Percentiles rank a stretch among this genome's conserved stretches.
phyloP scores from a whole-genome alignment of 1,140 invertebrate genomes.

The Tetramorium alpestre region DNA sequence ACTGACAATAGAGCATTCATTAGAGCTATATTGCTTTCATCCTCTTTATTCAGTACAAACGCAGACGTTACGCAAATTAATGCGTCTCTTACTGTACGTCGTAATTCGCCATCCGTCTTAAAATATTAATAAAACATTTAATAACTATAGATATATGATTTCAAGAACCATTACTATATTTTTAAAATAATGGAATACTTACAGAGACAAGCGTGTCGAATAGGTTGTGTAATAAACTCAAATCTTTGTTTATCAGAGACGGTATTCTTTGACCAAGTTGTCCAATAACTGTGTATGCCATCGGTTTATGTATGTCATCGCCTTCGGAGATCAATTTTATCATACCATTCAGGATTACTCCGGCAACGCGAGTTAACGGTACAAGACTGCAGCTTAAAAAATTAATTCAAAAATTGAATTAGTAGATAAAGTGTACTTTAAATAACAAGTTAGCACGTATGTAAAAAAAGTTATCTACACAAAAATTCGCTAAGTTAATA shows the following conservation, averaged over 20 bases:
- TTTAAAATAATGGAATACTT: constrained; percentile 66
- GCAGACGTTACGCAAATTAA: constrained; percentile 87
- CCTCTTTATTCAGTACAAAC: constrained; percentile 82
- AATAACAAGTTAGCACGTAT: not conserved
- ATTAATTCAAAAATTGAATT: not conserved
- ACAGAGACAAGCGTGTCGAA: constrained; percentile 89
- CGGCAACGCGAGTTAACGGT: constrained; percentile 81
- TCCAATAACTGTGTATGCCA: constrained; percentile 92
- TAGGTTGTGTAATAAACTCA: constrained; percentile 88
- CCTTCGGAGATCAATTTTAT: constrained; percentile 83
- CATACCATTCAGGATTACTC: constrained; percentile 83
- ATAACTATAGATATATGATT: constrained; percentile 24
- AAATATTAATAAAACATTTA: constrained; percentile 55
- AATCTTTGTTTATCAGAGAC: constrained; percentile 89
- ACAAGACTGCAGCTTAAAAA: constrained; percentile 78
- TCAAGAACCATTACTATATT: not conserved
- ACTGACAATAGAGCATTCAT: constrained; percentile 86
- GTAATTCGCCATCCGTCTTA: constrained; percentile 86
- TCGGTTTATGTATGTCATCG: constrained; percentile 88
- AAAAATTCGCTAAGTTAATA: not conserved
- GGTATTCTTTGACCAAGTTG: constrained; percentile 90
- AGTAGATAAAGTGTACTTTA: not conserved
- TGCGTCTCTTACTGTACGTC: constrained; percentile 87
- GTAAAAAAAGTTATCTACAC: not conserved
- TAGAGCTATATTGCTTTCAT: constrained; percentile 80